Evolutionary conservation across 2,113 vertebrate species (phyloP), one percentile per base, ranked within the genome.

Genomic region (Dermatemys mawii): DNA sequence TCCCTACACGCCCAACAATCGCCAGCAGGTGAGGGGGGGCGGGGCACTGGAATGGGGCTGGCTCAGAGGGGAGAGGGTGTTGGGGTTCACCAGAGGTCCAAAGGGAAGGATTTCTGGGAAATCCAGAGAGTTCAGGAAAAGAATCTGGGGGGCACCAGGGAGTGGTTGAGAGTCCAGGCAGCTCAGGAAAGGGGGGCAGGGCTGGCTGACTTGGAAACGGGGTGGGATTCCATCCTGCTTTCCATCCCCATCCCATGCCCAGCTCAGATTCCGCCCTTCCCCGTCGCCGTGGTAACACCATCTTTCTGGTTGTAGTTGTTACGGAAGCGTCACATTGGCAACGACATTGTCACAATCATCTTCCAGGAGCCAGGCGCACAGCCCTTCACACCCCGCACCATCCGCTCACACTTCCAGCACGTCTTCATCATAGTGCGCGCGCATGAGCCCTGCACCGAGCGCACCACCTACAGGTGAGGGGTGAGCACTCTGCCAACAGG

Each of bases 401-500:
- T 99, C 90, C 99, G 99, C 57, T 99, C 99, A 0, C 99, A 99
- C 96, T 99, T 99, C 95, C 99, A 99, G 89, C 99, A 99, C 1
- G 98, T 99, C 78, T 99, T 99, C 96, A 98, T 99, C 53, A 99
- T 99, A 48, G 97, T 99, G 35, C 98, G 97, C 75, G 99, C 97
- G 1, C 98, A 99, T 0, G 96, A 98, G 49, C 98, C 98, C 93
- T 98, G 99, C 96, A 98, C 98, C 0, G 96, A 98, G 1, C 97
- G 98, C 93, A 99, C 99, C 85, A 98, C 98, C 11, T 99, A 99
- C 98, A 99, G 99, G 99, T 99, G 90, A 82, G 95, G 19, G 44
- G 13, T 24, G 32, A 0, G 1, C 27, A 60, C 27, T 12, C 54
- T 27, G 54, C 54, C 54, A 26, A 27, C 54, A 24, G 2, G 50